Conservation (phyloP, 2,888 invertebrate species). For the Trachelus troglodyta region DNA sequence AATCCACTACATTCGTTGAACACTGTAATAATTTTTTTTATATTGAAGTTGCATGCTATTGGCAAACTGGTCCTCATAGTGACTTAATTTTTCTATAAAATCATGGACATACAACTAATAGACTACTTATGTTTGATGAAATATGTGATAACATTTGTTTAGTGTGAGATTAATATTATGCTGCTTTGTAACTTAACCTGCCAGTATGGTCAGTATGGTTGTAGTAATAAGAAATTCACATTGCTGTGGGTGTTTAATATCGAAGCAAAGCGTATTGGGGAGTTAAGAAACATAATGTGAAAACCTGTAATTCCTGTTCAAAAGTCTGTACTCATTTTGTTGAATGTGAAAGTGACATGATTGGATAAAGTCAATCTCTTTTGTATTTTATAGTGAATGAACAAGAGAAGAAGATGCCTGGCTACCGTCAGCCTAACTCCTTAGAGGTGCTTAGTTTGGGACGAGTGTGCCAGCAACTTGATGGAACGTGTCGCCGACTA, state of each 20-base stretch:
- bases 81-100: neutral
- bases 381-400: conserved; percentile 46
- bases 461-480: conserved; percentile 62
- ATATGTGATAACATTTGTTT: neutral
- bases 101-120: neutral
- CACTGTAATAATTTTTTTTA: neutral
- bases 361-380: neutral
- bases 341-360: neutral
- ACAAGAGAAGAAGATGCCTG: conserved; percentile 58
- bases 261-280: neutral
- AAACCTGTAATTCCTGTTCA: neutral
- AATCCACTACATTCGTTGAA: neutral
- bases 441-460: conserved; percentile 62
- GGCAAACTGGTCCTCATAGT: neutral
- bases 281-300: neutral
- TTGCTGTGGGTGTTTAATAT: neutral
- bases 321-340: neutral
- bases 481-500: conserved; percentile 61
- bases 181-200: neutral
- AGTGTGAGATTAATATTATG: neutral
- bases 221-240: neutral
- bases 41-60: neutral
- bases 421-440: conserved; percentile 61
- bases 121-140: neutral
- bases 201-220: neutral